A percentile compares a stretch with the other conserved stretches of the same genome.
Conservation (phyloP, 30 jellyfish, hydroid and myxozoan genomes). For the Hydractinia echinata region DNA sequence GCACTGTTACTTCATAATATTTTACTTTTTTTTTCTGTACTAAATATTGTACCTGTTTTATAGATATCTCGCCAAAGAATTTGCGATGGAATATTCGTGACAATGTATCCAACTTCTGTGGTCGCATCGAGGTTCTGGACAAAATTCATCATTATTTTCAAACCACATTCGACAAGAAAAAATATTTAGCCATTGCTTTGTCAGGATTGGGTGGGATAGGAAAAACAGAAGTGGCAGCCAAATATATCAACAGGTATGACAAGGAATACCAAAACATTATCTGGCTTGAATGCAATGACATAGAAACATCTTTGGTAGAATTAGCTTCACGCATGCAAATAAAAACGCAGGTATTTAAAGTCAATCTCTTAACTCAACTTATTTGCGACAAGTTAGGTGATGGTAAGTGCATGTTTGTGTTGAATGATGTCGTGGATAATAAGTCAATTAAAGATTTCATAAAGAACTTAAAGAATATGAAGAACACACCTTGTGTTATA, state of each 20-base stretch:
- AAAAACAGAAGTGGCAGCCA: constrained; percentile 46
- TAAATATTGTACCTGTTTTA: too few relatives aligned
- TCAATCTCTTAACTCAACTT: background rate
- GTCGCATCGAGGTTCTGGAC: background rate
- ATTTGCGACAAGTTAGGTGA: too few relatives aligned
- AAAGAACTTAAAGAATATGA: background rate
- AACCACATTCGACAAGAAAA: background rate
- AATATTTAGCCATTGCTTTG: background rate
- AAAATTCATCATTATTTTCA: background rate
- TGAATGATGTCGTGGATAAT: constrained; percentile 45
- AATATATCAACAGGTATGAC: constrained; percentile 32
- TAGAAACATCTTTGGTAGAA: constrained; percentile 1
- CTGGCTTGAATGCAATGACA: constrained; percentile 43
- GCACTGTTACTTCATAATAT: too few relatives aligned
- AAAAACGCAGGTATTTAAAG: background rate
- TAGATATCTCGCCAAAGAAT: too few relatives aligned
- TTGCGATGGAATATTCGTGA: background rate
- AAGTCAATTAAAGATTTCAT: constrained; percentile 31
- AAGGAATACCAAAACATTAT: constrained; percentile 31
- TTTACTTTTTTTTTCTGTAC: too few relatives aligned
- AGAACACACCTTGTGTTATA: constrained; percentile 12
- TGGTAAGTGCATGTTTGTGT: constrained; percentile 15
- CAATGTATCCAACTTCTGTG: background rate
- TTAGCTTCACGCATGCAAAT: background rate
- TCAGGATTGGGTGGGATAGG: constrained; percentile 64